These are phyloP conservation scores for Dromius quadrimaculatus DNA, from an alignment of 2,888 invertebrate species.

Conservation along the genomic window DNA sequence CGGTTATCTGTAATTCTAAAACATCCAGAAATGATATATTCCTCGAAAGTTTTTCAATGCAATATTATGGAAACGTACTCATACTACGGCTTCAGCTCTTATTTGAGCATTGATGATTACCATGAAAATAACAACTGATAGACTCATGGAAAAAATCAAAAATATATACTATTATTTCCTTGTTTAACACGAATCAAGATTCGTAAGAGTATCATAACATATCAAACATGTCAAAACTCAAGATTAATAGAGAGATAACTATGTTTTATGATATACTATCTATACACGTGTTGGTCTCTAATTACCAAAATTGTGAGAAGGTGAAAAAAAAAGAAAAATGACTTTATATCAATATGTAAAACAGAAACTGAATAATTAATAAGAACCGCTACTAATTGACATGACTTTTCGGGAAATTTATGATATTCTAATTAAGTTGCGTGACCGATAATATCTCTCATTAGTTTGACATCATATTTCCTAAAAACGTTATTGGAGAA, in stretches of 20 bases:
- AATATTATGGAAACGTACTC: no score
- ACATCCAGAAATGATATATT: no score
- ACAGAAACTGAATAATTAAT: slow-evolving; percentile 47
- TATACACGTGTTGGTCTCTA: slow-evolving; percentile 11
- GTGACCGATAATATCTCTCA: slow-evolving; percentile 50
- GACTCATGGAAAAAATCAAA: no score
- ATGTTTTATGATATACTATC: slow-evolving; percentile 12
- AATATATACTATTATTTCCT: background rate
- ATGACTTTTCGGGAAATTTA: slow-evolving; percentile 44
- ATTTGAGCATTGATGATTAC: no score
- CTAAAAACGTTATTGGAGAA: slow-evolving; percentile 33
- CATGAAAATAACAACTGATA: no score
- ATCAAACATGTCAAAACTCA: background rate
- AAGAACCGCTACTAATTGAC: slow-evolving; percentile 46
- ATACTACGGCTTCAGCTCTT: no score
- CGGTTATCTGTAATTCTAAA: no score
- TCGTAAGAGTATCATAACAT: background rate
- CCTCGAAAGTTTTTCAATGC: no score
- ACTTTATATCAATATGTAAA: slow-evolving; percentile 20
- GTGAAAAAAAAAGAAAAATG: slow-evolving; percentile 20
- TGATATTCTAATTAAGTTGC: slow-evolving; percentile 49
- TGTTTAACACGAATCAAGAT: background rate
- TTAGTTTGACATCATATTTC: slow-evolving; percentile 46
- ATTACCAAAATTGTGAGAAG: slow-evolving; percentile 27
- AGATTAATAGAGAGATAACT: slow-evolving; percentile 4